phyloP scores from a whole-genome alignment of 2,888 invertebrate genomes.

The Stictocephala bisonia region DNA sequence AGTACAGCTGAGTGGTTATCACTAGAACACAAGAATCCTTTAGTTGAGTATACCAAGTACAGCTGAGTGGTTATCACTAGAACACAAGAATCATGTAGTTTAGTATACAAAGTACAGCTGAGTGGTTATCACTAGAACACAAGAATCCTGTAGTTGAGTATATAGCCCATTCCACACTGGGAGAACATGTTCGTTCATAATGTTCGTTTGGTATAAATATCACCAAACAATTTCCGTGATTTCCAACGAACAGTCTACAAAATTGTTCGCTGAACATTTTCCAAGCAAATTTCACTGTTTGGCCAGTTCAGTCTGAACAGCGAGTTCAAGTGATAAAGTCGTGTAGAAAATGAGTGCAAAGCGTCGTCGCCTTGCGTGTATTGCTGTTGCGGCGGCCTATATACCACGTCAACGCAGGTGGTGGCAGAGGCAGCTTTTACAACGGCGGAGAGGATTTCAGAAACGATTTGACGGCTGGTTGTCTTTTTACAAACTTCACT shows the following conservation, averaged over 20 bases:
- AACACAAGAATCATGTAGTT: too few relatives aligned
- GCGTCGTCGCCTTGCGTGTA: neutral
- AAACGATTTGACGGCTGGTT: neutral
- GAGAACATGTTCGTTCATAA: neutral
- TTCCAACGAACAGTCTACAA: neutral
- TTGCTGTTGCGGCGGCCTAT: conserved; percentile 4
- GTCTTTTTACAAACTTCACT: neutral
- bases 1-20: too few relatives aligned
- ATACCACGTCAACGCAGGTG: conserved; percentile 1
- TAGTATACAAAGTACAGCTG: too few relatives aligned
- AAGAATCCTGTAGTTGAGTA: too few relatives aligned
- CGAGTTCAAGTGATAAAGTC: neutral
- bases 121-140: too few relatives aligned
- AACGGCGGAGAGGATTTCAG: neutral
- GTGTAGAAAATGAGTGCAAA: neutral
- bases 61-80: too few relatives aligned
- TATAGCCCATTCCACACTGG: neutral
- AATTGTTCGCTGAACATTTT: neutral
- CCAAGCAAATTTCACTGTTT: too few relatives aligned
- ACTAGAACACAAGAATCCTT: too few relatives aligned
- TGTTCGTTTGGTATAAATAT: neutral
- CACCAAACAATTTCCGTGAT: neutral
- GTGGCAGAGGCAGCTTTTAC: conserved; percentile 21
- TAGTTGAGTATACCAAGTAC: too few relatives aligned
- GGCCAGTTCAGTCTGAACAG: too few relatives aligned